Percentiles rank a stretch among this genome's conserved stretches.
Evolutionary conservation across 2,113 vertebrate genomes (phyloP).

Genomic region (Pontoporia blainvillei): DNA sequence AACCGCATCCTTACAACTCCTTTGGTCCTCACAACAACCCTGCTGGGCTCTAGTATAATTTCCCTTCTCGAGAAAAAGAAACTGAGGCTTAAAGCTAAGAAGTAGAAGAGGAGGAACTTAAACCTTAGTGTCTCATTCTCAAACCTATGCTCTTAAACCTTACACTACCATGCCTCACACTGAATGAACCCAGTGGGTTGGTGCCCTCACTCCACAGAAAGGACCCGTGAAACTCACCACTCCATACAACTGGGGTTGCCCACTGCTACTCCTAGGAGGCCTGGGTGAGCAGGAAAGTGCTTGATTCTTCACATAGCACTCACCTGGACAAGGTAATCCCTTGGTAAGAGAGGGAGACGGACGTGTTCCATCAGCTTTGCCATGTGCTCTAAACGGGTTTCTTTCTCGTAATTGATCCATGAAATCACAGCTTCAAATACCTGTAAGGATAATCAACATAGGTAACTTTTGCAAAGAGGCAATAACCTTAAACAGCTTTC

Average conservation of each 20-base stretch:
- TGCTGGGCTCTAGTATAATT: neutral
- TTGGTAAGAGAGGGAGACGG: slow-evolving; percentile 92
- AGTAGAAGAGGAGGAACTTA: neutral
- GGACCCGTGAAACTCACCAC: neutral
- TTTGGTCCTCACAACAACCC: neutral
- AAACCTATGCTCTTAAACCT: neutral
- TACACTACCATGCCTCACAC: neutral
- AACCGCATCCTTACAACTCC: neutral
- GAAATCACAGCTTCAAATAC: slow-evolving; percentile 96
- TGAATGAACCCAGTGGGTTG: neutral
- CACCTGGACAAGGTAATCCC: slow-evolving; percentile 97
- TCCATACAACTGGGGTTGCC: neutral
- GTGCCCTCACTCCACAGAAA: neutral
- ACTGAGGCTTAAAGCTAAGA: slow-evolving; percentile 1
- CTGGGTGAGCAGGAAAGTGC: too few species aligned
- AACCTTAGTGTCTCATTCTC: neutral
- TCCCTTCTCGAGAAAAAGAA: neutral
- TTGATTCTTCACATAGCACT: slow-evolving; percentile 34
- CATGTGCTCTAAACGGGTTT: slow-evolving; percentile 93
- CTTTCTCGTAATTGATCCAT: slow-evolving; percentile 96
- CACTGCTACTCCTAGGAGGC: neutral
- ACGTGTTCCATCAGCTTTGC: slow-evolving; percentile 97
- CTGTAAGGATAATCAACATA: slow-evolving; percentile 74
- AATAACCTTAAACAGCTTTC: neutral
- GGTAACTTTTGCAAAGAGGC: slow-evolving; percentile 24